Base-by-base conservation (phyloP, 1,140 invertebrate genomes). In the Sarcophaga peregrina region DNA sequence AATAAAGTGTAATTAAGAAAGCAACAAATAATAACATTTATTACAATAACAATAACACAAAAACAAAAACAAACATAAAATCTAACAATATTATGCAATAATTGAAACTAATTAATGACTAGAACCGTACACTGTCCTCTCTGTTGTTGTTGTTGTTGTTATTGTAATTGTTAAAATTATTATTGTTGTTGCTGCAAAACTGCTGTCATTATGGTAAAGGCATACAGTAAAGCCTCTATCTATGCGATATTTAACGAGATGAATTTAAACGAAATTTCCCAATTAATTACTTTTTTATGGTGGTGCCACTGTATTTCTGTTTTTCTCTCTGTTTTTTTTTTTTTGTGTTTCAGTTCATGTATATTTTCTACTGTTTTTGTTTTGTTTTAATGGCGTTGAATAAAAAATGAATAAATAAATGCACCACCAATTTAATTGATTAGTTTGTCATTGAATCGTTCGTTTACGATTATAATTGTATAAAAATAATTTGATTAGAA, bases 71-170 rank as follows among this genome's bases (percentile, higher is more conserved):
- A 37, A 37, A 37, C 25, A 37, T 58, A n/a, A 13, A 58, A 58
- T n/a, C n/a, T 58, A 76, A 76, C 25, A 76, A 76, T 76, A 76
- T 76, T 76, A 76, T 76, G 74, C 74, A 76, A 76, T 47, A 76
- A 76, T 76, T 76, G 74, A 76, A 76, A 48, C 45, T 76, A 76
- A 76, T 76, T 76, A 76, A 76, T 47, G 74, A 17, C 74, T n/a
- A 48, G 45, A 76, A 47, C 45, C 11, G 46, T 47, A 48, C 47
- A 2, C 25, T 37, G 25, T 37, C 1, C 25, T n/a, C n/a, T 6
- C 10, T 74, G 11, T 74, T 74, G 7, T 74, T 74, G 48, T 11
- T 17, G 72, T 4, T 76, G 54, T 58, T n/a, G 74, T 15, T 37
- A 72, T 20, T 72, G 37, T 72, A 25, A 25, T 72, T 72, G 8